Conservation (phyloP, 2,113 vertebrate genomes). For the Eublepharis macularius region DNA sequence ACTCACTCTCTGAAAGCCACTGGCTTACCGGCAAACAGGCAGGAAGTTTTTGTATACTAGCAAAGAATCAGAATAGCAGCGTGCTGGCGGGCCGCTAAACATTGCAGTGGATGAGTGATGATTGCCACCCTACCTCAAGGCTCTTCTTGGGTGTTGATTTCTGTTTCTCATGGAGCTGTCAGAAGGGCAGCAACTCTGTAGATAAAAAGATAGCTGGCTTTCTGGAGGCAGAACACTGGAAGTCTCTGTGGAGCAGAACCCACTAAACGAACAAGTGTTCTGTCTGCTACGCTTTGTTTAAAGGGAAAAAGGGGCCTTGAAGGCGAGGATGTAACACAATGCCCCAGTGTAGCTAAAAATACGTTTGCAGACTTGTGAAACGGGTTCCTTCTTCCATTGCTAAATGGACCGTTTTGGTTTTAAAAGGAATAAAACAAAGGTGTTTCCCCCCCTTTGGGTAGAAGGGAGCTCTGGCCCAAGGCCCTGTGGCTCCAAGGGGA, state of each 20-base stretch:
- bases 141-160: not conserved
- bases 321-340: not conserved
- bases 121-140: too few species aligned
- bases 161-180: not conserved
- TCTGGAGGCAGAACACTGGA: not conserved
- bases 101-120: not conserved
- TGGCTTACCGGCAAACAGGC: too few species aligned
- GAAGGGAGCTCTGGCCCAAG: not conserved
- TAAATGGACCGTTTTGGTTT: not conserved
- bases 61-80: too few species aligned
- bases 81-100: too few species aligned
- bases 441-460: not conserved
- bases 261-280: not conserved
- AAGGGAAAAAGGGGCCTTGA: not conserved
- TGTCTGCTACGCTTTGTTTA: too few species aligned
- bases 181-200: not conserved
- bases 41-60: too few species aligned
- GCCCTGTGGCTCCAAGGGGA: not conserved
- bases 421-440: not conserved
- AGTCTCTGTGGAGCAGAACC: not conserved
- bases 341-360: not conserved
- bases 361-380: not conserved
- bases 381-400: not conserved
- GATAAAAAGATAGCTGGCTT: not conserved
- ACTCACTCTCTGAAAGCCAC: too few species aligned